phyloP scores from a whole-genome alignment of 1,140 invertebrate genomes.

The Zaprionus tsacasi region DNA sequence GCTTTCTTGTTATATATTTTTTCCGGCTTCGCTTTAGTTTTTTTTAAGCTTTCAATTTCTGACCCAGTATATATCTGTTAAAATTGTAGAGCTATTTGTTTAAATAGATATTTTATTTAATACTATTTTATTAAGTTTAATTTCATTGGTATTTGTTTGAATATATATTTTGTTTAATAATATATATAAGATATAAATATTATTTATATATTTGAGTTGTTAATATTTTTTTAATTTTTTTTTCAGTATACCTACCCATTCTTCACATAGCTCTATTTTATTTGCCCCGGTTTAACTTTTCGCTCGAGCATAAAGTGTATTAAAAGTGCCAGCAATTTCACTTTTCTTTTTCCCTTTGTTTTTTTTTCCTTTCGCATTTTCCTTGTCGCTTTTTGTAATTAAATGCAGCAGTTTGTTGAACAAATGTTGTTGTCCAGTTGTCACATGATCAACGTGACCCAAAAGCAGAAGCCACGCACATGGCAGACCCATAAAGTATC shows the following conservation, averaged over 20 bases:
- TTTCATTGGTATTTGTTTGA: too few relatives aligned
- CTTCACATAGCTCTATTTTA: not conserved
- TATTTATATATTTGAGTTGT: too few relatives aligned
- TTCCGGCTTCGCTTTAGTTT: too few relatives aligned
- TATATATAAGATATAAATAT: too few relatives aligned
- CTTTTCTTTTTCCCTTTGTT: slow-evolving; percentile 6
- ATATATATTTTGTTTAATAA: too few relatives aligned
- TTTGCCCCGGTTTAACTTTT: not conserved
- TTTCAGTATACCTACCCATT: not conserved
- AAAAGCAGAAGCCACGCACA: slow-evolving; percentile 57
- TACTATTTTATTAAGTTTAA: not conserved
- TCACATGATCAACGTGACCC: slow-evolving; percentile 74
- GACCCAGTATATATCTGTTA: too few relatives aligned
- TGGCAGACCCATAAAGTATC: slow-evolving; percentile 70
- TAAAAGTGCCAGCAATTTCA: slow-evolving; percentile 10
- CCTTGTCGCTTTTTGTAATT: slow-evolving; percentile 57
- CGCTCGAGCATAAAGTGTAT: not conserved
- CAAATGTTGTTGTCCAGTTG: slow-evolving; percentile 61
- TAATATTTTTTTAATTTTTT: not conserved
- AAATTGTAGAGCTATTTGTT: too few relatives aligned
- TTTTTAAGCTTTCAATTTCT: too few relatives aligned
- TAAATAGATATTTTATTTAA: too few relatives aligned
- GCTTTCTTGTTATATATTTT: too few relatives aligned
- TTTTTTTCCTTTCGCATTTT: slow-evolving; percentile 25
- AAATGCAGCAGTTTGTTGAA: slow-evolving; percentile 63